Conservation (phyloP, 2,797 vertebrate genomes). For the Philypnodon macrostomus region DNA sequence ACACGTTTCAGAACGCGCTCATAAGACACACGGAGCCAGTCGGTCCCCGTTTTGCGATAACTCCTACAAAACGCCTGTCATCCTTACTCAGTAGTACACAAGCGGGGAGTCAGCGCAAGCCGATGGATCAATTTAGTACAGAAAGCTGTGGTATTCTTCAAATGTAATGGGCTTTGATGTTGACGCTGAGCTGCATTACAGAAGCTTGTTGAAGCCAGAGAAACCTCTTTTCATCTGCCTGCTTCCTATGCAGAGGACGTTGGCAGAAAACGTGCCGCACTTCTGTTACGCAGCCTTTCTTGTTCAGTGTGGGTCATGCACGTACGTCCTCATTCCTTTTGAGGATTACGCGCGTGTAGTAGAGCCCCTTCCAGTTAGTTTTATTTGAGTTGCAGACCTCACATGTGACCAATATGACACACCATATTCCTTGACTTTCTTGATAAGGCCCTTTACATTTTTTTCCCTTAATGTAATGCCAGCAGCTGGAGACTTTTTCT, state of each 20-base stretch:
- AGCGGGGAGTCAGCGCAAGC: constrained; percentile 55
- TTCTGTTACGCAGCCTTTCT: constrained; percentile 19
- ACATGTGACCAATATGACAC: constrained; percentile 10
- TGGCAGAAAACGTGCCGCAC: constrained; percentile 46
- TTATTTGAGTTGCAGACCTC: neutral
- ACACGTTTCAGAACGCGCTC: constrained; percentile 25
- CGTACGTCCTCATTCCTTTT: constrained; percentile 12
- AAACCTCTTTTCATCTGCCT: constrained; percentile 67
- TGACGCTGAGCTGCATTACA: constrained; percentile 68
- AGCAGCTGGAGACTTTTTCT: neutral
- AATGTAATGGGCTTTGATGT: constrained; percentile 77
- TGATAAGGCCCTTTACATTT: constrained; percentile 7
- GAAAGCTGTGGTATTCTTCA: constrained; percentile 68
- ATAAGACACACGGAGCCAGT: constrained; percentile 25
- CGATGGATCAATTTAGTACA: constrained; percentile 71
- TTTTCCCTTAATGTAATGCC: neutral
- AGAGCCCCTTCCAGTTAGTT: constrained; percentile 12
- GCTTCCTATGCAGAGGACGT: constrained; percentile 58
- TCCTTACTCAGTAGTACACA: constrained; percentile 61
- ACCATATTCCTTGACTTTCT: constrained; percentile 3
- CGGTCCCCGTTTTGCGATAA: constrained; percentile 54
- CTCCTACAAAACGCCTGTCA: constrained; percentile 76
- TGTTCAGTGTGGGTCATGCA: constrained; percentile 7
- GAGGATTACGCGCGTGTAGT: constrained; percentile 6
- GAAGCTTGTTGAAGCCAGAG: constrained; percentile 49